A percentile compares a stretch with the other conserved stretches of the same genome.
Conservation (phyloP, 1,140 invertebrate species). For the Conus ventricosus region DNA sequence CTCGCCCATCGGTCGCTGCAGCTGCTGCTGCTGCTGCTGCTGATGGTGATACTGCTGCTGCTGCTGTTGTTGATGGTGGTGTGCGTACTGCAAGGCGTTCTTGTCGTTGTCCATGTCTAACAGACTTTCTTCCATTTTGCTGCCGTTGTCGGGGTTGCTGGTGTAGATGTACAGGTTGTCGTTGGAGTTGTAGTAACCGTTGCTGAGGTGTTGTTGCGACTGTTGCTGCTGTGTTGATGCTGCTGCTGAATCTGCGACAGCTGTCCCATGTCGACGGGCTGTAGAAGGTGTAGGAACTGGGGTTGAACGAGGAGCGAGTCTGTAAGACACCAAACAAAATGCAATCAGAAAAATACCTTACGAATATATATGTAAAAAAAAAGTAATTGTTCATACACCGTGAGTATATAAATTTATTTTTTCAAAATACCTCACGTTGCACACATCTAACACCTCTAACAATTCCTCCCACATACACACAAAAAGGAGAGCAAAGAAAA, state of each 20-base stretch:
- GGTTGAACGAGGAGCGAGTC: conserved; percentile 17
- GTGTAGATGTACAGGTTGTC: conserved; percentile 15
- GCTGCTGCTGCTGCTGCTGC: conserved; percentile 11
- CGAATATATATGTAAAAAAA: no score
- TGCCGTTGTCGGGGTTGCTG: conserved; percentile 20
- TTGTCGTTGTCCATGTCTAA: conserved; percentile 22
- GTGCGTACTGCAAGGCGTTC: neutral
- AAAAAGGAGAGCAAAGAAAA: no score
- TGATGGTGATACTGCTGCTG: neutral
- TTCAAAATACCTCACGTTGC: no score
- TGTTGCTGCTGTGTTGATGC: conserved; percentile 29
- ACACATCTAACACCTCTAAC: no score
- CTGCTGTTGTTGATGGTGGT: conserved; percentile 3
- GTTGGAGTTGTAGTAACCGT: conserved; percentile 26
- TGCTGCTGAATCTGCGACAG: conserved; percentile 14
- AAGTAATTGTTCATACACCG: no score
- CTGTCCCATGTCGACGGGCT: conserved; percentile 30
- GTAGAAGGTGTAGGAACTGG: conserved; percentile 31
- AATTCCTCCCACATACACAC: no score
- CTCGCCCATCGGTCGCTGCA: neutral
- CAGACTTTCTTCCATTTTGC: conserved; percentile 2
- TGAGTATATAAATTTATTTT: no score
- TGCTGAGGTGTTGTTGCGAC: conserved; percentile 18
- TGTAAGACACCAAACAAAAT: neutral
- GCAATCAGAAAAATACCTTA: no score